Evolutionary conservation across 1,140 invertebrate species (phyloP), one percentile per base, ranked within the genome.

Genomic region (Proctacanthus coquilletti): DNA sequence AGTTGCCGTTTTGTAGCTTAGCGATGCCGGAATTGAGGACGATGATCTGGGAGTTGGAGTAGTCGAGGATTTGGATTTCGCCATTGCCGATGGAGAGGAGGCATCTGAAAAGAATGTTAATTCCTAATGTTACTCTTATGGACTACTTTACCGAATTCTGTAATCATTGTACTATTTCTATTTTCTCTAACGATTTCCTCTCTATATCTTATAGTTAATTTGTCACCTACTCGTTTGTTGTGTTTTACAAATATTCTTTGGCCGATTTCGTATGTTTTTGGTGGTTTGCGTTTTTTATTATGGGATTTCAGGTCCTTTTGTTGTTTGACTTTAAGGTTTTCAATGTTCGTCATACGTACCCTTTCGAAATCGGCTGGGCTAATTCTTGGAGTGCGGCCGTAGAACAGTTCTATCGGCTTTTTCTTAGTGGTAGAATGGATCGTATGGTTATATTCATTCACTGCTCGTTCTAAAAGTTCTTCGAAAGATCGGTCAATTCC

Each of bases 401-500:
- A 38, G 23, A 38, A 38, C 19, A 27, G 17, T 13, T 38, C 35
- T 25, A 38, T 21, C 18, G 37, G 36, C 32, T 21, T 39, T 36
- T 39, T 42, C 18, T 20, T 15, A 3, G 32, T 38, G 3, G 36
- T 33, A 6, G 42, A 44, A 29, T 40, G 39, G 13, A 42, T 30
- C 3, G 39, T 23, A 34, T 29, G 14, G 20, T 45, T 45, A n/a
- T 45, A 45, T 34, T 42, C 38, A 9, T 42, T 13, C 2, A 39
- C 40, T 10, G 36, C 19, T 39, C 18, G 39, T 20, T 41, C 35
- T 15, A 33, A 34, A 18, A 43, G 13, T 21, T 39, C 37, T 13
- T 34, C 15, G 13, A 44, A 37, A 10, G 32, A 18, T 36, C 31
- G 4, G 11, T 39, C 25, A 4, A 8, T 31, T 13, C 29, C 10